These are phyloP conservation scores for Achatina immaculata DNA, from an alignment of 1,140 invertebrate genomes.

Conservation along the genomic window DNA sequence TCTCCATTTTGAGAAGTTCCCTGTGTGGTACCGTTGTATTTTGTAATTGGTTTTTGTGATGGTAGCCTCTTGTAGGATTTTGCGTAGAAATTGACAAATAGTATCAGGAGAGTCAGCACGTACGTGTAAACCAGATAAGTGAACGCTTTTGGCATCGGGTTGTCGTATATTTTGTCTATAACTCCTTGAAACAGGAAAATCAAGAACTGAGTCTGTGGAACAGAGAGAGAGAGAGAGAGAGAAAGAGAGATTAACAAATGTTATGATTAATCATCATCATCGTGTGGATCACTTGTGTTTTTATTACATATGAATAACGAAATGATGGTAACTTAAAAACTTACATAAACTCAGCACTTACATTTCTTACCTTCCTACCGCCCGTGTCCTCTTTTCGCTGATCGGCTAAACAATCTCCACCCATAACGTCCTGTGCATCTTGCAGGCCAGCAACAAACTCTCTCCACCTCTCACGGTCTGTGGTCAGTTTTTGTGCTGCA, in stretches of 20 bases:
- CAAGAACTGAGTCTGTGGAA: constrained; percentile 83
- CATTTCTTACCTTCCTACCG: no score
- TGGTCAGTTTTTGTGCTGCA: no score
- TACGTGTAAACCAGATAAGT: constrained; percentile 76
- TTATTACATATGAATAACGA: background rate
- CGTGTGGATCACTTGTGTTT: background rate
- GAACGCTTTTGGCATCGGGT: constrained; percentile 80
- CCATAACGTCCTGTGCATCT: no score
- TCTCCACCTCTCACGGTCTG: no score
- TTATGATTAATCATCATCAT: no score
- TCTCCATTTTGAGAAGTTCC: background rate
- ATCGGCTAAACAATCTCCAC: no score
- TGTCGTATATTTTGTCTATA: constrained; percentile 84
- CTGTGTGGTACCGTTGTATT: background rate
- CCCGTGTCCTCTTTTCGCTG: no score
- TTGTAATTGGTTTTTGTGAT: background rate
- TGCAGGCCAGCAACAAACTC: no score
- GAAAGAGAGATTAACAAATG: no score
- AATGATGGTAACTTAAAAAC: background rate
- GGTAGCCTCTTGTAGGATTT: constrained; percentile 47
- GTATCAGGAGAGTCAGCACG: constrained; percentile 89
- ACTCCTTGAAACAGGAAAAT: constrained; percentile 84
- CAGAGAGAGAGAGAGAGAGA: constrained; percentile 27
- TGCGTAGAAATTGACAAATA: constrained; percentile 90
- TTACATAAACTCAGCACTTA: no score